Evolutionary conservation across 2,888 invertebrate species (phyloP).

Genomic region (Rhaphigaster nebulosa): DNA sequence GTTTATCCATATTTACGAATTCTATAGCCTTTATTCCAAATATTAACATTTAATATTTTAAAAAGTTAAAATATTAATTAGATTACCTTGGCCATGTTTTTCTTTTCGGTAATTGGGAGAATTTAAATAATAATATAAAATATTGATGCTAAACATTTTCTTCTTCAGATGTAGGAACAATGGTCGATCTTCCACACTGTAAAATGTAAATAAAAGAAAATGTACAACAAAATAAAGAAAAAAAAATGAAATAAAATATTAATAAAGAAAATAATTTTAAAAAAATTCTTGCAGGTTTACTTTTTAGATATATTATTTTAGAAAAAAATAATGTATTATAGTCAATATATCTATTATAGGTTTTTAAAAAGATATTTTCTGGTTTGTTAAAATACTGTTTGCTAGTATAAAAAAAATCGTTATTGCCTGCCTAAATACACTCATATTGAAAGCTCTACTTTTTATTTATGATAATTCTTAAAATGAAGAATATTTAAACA

Average conservation of each 20-base stretch:
- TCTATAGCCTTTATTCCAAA: neutral
- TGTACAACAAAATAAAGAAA: neutral
- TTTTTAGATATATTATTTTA: neutral
- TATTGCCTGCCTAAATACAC: neutral
- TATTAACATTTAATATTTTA: neutral
- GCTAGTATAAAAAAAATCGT: neutral
- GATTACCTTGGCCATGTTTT: neutral
- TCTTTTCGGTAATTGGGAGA: neutral
- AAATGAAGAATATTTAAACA: neutral
- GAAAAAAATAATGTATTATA: too few relatives aligned
- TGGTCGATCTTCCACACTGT: slow-evolving; percentile 27
- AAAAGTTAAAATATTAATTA: neutral
- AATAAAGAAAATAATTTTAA: neutral
- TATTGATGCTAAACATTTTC: neutral
- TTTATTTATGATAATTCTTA: neutral
- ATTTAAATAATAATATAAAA: neutral
- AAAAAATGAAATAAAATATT: neutral
- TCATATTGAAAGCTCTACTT: neutral
- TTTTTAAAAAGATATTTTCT: neutral
- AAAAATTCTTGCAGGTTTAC: slow-evolving; percentile 4
- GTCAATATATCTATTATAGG: too few relatives aligned
- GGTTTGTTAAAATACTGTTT: neutral
- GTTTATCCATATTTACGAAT: neutral
- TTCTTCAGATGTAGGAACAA: slow-evolving; percentile 34
- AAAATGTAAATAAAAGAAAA: slow-evolving; percentile 10